These are phyloP conservation scores for Epinephelus coioides DNA, from an alignment of 2,797 vertebrate genomes.

Conservation along the genomic window DNA sequence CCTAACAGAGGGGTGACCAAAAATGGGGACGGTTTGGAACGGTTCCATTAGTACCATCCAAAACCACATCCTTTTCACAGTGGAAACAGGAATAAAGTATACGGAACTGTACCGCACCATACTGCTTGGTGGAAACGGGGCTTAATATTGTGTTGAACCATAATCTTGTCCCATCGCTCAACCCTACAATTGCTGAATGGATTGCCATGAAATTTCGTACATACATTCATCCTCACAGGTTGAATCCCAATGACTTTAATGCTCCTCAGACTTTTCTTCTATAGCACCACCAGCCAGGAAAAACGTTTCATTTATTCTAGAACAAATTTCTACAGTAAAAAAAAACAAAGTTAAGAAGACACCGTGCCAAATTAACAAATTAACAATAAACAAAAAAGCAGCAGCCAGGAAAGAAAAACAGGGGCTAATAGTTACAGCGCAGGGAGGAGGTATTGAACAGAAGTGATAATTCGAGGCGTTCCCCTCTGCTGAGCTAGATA, in stretches of 20 bases:
- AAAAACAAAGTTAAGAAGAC: background rate
- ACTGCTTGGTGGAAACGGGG: no score
- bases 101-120: no score
- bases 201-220: background rate
- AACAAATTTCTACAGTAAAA: background rate
- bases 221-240: background rate
- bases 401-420: background rate
- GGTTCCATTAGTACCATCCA: no score
- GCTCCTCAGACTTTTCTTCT: background rate
- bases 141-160: no score
- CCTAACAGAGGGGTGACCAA: no score
- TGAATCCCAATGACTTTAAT: background rate
- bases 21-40: no score
- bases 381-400: background rate
- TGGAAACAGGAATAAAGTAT: no score
- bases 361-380: background rate
- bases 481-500: background rate
- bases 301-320: background rate
- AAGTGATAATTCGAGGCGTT: background rate
- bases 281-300: background rate
- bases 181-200: background rate
- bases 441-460: constrained; percentile 4
- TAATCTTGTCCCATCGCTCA: no score
- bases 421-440: background rate
- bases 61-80: no score